These are phyloP conservation scores for Argyra leucocephala DNA, from an alignment of 2,888 invertebrate species.

Conservation along the genomic window DNA sequence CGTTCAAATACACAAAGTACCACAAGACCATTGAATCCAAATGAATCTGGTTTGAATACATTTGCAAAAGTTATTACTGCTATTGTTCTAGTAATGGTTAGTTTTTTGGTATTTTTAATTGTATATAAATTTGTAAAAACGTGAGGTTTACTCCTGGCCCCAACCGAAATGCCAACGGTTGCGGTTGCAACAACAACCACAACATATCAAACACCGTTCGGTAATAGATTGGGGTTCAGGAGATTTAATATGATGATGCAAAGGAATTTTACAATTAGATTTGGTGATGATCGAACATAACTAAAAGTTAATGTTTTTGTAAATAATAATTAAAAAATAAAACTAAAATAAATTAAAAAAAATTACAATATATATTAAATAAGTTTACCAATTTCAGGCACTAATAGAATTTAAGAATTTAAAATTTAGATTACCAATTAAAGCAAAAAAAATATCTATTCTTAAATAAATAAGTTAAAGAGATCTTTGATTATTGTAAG, in stretches of 20 bases:
- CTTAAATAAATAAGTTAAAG: too few species aligned
- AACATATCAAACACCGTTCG: slow-evolving; percentile 18
- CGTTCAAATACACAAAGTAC: slow-evolving; percentile 47
- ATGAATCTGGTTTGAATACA: slow-evolving; percentile 58
- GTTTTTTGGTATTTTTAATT: slow-evolving; percentile 61
- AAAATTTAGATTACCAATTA: too few species aligned
- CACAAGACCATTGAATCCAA: slow-evolving; percentile 50
- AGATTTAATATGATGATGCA: neutral
- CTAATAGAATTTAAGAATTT: neutral
- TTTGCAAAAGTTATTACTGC: slow-evolving; percentile 64
- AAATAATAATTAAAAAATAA: neutral
- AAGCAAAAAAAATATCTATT: too few species aligned
- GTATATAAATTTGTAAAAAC: slow-evolving; percentile 65
- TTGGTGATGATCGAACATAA: neutral
- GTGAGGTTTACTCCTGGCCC: slow-evolving; percentile 68
- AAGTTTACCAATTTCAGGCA: neutral
- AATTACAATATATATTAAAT: neutral
- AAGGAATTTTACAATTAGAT: neutral
- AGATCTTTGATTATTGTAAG: too few species aligned
- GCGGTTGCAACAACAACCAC: slow-evolving; percentile 13
- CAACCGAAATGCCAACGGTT: slow-evolving; percentile 39
- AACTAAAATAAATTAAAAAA: neutral
- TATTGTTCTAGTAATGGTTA: slow-evolving; percentile 56
- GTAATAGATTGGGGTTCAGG: neutral
- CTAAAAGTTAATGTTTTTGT: neutral